Conservation (phyloP, 2,797 vertebrate species). For the Rallus crepitans region DNA sequence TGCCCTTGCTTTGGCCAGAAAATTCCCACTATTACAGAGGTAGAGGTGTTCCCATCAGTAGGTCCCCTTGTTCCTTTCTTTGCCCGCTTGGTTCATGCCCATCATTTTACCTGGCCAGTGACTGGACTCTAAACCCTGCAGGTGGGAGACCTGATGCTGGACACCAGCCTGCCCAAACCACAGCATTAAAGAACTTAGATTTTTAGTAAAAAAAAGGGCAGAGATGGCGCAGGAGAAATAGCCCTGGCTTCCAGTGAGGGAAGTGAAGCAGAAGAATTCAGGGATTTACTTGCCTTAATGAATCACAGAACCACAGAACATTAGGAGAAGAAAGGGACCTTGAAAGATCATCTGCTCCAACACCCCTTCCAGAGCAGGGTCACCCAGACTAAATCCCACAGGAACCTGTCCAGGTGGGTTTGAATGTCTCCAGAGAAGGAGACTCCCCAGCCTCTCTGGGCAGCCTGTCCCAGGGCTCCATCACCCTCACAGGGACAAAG, state of each 20-base stretch:
- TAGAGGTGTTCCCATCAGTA: accelerated
- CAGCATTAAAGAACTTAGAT: background rate
- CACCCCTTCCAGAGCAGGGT: too few species aligned
- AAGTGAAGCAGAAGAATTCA: background rate
- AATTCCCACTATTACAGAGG: background rate
- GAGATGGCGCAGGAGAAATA: background rate
- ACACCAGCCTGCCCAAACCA: background rate
- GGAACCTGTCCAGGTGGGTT: too few species aligned
- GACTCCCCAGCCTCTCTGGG: too few species aligned
- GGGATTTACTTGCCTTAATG: background rate
- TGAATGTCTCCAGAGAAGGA: too few species aligned
- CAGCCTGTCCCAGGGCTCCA: too few species aligned
- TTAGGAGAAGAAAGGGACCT: too few species aligned
- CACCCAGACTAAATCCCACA: too few species aligned
- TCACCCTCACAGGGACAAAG: too few species aligned
- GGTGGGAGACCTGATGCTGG: background rate
- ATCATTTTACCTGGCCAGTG: background rate
- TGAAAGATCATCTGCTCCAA: too few species aligned
- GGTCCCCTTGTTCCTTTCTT: background rate
- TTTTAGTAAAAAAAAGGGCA: background rate
- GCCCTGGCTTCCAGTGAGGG: background rate
- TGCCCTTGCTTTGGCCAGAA: background rate
- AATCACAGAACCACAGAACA: too few species aligned
- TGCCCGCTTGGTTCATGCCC: background rate
- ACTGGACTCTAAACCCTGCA: background rate